Evolutionary conservation across 1,140 invertebrate genomes (phyloP).

Genomic region (Ceratosolen solmsi): DNA sequence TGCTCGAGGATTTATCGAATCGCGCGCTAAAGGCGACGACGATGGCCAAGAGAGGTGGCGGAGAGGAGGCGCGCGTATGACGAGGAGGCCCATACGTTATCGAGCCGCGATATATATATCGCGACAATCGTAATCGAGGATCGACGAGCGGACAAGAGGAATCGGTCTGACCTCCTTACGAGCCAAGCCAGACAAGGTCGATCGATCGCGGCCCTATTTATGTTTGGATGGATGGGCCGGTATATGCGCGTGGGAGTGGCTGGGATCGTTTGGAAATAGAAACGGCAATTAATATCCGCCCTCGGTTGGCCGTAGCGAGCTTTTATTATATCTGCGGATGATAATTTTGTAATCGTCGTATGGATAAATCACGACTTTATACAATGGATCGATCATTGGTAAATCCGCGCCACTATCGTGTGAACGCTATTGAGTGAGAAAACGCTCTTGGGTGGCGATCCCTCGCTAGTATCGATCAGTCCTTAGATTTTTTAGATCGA

Average conservation of each 20-base stretch:
- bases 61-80: neutral
- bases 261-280: constrained; percentile 16
- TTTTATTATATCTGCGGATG: constrained; percentile 33
- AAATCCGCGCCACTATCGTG: neutral
- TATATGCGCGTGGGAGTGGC: constrained; percentile 15
- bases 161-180: constrained; percentile 14
- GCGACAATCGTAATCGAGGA: neutral
- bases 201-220: constrained; percentile 20
- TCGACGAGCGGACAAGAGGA: neutral
- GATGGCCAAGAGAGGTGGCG: constrained; percentile 1
- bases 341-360: constrained; percentile 15
- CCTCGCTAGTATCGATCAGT: too few relatives aligned
- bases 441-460: too few relatives aligned
- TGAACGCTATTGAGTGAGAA: too few relatives aligned
- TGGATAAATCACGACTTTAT: constrained; percentile 12
- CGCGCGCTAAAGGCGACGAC: neutral
- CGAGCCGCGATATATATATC: neutral
- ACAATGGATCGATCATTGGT: neutral
- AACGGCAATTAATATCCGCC: constrained; percentile 35
- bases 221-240: neutral
- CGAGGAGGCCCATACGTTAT: constrained; percentile 11
- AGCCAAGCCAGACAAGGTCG: constrained; percentile 9
- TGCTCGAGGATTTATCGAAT: constrained; percentile 51
- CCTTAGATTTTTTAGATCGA: too few relatives aligned
- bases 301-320: neutral